Base-by-base conservation (phyloP, 2,888 invertebrate species). In the Xylophagus ater region DNA sequence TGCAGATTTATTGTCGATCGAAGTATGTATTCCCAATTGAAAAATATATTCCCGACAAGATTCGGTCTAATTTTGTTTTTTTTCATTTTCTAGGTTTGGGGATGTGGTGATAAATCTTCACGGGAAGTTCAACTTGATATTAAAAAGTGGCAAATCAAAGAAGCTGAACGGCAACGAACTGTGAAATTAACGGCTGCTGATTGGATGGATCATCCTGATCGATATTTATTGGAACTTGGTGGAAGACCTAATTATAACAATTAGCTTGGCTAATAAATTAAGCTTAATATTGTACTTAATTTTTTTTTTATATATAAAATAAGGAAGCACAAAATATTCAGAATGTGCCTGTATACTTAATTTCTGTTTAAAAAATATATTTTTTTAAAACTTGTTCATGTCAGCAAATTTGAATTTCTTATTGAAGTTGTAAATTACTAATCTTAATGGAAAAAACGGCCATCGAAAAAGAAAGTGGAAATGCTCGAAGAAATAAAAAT, bases 201-300 rank as follows among this genome's bases (percentile, higher is more conserved):
- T 59, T 96, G 94, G 94, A 74, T 88, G 57, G 92, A 94, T 58
- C 90, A 93, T 68, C 93, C 94, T 0, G 94, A 96, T 69, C 75
- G 92, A 41, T 89, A 92, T 60, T 71, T 93, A 34, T 67, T 93
- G 45, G 87, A 90, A 62, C 68, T 92, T 56, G 90, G 87, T 3
- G 92, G 90, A 10, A 69, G 86, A 18, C 78, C 80, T 39, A 81
- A 82, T 55, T 86, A 86, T 63, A 81, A 81, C 63, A 79, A 76
- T 62, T 74, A n/a, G n/a, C n/a, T n/a, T n/a, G n/a, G 43, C 33
- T 46, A 42, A 39, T 45, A 21, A 32, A 41, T 46, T 40, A 29
- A 15, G 29, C 13, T 13, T 9, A n/a, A 26, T 6, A 23, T 4
- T 20, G 14, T 24, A 6, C 8, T 24, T 34, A n/a, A 13, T 34